Evolutionary conservation across 1,140 invertebrate genomes (phyloP).

Genomic region (Musca domestica): DNA sequence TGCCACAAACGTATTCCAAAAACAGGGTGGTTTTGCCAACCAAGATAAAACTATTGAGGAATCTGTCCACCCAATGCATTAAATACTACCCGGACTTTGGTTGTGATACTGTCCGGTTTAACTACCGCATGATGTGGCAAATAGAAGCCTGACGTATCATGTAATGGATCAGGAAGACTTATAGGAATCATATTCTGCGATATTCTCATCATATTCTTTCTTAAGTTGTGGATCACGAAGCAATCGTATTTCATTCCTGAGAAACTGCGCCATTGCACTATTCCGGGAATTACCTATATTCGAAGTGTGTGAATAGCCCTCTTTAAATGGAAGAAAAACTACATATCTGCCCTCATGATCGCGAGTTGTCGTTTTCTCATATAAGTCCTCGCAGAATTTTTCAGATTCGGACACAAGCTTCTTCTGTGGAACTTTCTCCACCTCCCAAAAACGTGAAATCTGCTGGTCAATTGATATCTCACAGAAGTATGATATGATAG

Average conservation of each 20-base stretch:
- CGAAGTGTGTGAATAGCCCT: neutral
- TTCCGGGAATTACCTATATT: neutral
- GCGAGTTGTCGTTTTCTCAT: neutral
- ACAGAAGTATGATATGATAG: neutral
- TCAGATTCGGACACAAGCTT: neutral
- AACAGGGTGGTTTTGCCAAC: slow-evolving; percentile 40
- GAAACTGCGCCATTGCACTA: neutral
- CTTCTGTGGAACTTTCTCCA: neutral
- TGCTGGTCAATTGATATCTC: neutral
- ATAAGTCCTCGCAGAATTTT: neutral
- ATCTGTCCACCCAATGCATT: slow-evolving; percentile 48
- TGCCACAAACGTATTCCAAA: slow-evolving; percentile 46
- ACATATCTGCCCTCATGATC: neutral
- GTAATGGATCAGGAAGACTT: neutral
- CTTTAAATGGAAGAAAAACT: slow-evolving; percentile 7
- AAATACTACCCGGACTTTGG: neutral
- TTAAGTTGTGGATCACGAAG: neutral
- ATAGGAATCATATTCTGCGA: slow-evolving; percentile 23
- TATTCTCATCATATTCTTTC: slow-evolving; percentile 14
- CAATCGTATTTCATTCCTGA: neutral
- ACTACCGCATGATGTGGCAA: neutral
- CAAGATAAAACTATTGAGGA: slow-evolving; percentile 50
- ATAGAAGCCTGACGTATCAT: no score
- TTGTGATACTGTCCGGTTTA: neutral
- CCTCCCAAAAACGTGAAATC: slow-evolving; percentile 2